Evolutionary conservation across 2,113 vertebrate genomes (phyloP).

Genomic region (Phycodurus eques): DNA sequence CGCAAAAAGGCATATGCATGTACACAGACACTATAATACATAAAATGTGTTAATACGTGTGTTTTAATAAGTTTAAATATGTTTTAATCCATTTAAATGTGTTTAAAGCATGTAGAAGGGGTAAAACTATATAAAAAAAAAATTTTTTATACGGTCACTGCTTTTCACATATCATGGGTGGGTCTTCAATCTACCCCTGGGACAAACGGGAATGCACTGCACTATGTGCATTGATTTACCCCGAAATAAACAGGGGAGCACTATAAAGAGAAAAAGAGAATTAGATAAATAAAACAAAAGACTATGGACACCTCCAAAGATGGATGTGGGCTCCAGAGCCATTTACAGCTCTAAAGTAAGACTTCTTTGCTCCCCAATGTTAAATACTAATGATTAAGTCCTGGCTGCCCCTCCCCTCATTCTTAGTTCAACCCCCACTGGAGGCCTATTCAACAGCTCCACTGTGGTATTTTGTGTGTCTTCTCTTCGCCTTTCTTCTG

Average conservation of each 20-base stretch:
- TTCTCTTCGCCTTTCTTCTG: conserved; percentile 67
- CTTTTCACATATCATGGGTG: too few relatives aligned
- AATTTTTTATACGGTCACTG: too few relatives aligned
- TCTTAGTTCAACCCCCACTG: conserved; percentile 69
- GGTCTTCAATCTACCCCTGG: too few relatives aligned
- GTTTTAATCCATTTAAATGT: too few relatives aligned
- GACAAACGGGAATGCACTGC: neutral
- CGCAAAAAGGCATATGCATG: too few relatives aligned
- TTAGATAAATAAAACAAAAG: conserved; percentile 4
- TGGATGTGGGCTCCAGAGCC: conserved; percentile 54
- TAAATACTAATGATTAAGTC: conserved; percentile 69
- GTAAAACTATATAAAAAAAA: too few relatives aligned
- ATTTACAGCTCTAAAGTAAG: conserved; percentile 72
- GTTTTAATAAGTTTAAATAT: too few relatives aligned
- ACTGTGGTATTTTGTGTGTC: conserved; percentile 69
- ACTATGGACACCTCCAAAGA: conserved; percentile 60
- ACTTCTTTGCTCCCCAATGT: conserved; percentile 67
- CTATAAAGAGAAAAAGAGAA: neutral
- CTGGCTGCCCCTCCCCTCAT: conserved; percentile 41
- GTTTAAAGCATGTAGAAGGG: too few relatives aligned
- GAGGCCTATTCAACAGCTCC: conserved; percentile 72
- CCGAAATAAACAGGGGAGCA: neutral
- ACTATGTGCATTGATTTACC: neutral
- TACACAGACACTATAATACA: too few relatives aligned
- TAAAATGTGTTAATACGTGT: too few relatives aligned